Conservation (phyloP, 2,797 vertebrate species). For the Microtus californicus region DNA sequence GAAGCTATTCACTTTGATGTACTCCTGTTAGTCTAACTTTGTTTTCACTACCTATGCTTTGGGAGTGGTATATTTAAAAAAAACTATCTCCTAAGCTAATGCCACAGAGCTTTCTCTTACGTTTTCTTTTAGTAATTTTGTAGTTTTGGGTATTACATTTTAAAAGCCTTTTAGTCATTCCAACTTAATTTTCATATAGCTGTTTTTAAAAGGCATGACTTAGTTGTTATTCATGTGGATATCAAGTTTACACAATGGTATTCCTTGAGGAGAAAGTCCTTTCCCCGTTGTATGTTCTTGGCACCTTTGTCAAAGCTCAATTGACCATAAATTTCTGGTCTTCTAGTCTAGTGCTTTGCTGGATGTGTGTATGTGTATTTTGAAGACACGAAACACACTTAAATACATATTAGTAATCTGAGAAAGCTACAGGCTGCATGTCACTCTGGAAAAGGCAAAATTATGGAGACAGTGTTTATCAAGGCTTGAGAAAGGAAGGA, state of each 20-base stretch:
- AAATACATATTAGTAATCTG: not conserved
- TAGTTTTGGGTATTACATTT: not conserved
- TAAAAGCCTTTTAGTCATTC: not conserved
- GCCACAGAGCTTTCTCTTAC: not conserved
- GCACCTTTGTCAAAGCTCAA: not conserved
- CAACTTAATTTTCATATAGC: not conserved
- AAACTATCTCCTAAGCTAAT: not conserved
- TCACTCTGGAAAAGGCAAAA: not conserved
- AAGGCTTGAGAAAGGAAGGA: not conserved
- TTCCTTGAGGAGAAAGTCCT: not conserved
- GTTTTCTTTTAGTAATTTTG: not conserved
- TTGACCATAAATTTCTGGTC: not conserved
- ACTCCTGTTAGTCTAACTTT: not conserved
- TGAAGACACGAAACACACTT: not conserved
- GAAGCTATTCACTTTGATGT: not conserved
- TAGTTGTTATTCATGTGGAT: not conserved
- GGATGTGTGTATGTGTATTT: not conserved
- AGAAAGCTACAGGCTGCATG: not conserved
- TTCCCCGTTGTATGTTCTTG: slow-evolving; percentile 2
- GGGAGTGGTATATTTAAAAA: not conserved
- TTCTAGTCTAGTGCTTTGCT: not conserved
- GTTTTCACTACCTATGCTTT: not conserved
- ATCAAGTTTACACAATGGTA: not conserved
- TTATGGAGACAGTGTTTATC: not conserved
- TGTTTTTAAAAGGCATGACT: not conserved